A percentile compares a stretch with the other conserved stretches of the same genome.
Conservation (phyloP, 2,113 vertebrate species). For the Chitala chitala region DNA sequence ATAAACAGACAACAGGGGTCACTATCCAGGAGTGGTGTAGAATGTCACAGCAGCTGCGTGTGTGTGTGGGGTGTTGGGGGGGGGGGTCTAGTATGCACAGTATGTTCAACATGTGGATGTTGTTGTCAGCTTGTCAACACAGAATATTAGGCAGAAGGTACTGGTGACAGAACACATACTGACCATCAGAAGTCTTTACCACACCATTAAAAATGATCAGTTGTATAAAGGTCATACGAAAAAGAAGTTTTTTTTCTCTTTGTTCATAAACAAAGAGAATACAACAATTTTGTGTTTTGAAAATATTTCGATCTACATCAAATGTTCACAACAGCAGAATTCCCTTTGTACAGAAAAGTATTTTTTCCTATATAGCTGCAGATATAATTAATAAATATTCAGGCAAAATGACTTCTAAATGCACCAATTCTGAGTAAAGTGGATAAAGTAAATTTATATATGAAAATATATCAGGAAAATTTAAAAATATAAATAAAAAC, state of each 20-base stretch:
- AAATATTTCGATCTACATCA: slow-evolving; percentile 17
- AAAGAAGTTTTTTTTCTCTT: too few species aligned
- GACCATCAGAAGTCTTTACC: background rate
- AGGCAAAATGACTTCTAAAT: slow-evolving; percentile 16
- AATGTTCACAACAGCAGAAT: slow-evolving; percentile 22
- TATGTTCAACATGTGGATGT: background rate
- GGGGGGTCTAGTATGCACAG: too few species aligned
- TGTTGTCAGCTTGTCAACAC: background rate
- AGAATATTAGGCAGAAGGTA: background rate
- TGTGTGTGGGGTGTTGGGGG: background rate
- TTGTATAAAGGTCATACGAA: slow-evolving; percentile 10
- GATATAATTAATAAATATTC: background rate
- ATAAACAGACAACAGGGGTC: slow-evolving; percentile 1
- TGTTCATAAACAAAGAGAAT: slow-evolving; percentile 11
- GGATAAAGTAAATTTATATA: background rate
- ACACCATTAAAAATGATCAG: background rate
- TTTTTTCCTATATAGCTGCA: slow-evolving; percentile 16
- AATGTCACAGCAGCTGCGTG: background rate
- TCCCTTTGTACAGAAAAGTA: background rate
- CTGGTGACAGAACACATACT: background rate
- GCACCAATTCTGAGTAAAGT: slow-evolving; percentile 5
- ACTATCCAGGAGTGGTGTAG: background rate
- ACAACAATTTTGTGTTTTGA: background rate
- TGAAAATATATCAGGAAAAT: slow-evolving; percentile 18
- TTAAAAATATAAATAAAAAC: slow-evolving; percentile 12